Conservation (phyloP, 2,113 vertebrate species). For the Megaceryle torquata region DNA sequence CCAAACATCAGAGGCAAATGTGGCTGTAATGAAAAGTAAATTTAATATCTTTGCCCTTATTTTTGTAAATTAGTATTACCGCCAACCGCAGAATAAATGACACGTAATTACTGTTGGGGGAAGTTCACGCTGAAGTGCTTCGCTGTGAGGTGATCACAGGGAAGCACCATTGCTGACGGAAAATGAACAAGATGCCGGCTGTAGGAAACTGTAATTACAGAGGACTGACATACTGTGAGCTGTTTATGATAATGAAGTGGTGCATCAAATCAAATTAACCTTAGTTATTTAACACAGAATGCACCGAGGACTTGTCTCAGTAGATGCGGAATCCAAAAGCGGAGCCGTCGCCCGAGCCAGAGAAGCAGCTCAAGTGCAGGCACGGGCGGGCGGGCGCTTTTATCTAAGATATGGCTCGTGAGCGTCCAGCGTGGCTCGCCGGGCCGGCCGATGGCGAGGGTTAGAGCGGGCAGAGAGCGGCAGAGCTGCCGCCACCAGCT, state of each 20-base stretch:
- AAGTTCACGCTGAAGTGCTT: conserved; percentile 3
- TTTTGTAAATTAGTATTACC: conserved; percentile 16
- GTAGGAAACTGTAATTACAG: conserved; percentile 54
- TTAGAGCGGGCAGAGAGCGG: neutral
- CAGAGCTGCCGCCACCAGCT: neutral
- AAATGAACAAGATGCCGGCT: conserved; percentile 32
- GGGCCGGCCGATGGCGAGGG: neutral
- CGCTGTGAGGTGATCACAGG: conserved; percentile 10
- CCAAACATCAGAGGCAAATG: neutral
- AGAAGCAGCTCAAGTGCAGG: neutral
- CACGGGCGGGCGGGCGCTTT: neutral
- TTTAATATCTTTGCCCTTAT: neutral
- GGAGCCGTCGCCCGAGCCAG: neutral
- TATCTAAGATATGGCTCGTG: rapidly evolving
- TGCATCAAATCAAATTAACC: conserved; percentile 74
- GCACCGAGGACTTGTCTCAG: conserved; percentile 28
- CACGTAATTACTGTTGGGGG: conserved; percentile 11
- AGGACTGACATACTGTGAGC: conserved; percentile 64
- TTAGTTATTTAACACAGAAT: conserved; percentile 53
- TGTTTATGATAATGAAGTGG: conserved; percentile 71
- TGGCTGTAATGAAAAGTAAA: neutral
- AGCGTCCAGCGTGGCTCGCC: neutral
- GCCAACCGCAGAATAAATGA: conserved; percentile 12
- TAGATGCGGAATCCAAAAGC: neutral
- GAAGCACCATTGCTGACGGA: neutral